Evolutionary conservation across 2,888 invertebrate species (phyloP).

Genomic region (Neria commutata): DNA sequence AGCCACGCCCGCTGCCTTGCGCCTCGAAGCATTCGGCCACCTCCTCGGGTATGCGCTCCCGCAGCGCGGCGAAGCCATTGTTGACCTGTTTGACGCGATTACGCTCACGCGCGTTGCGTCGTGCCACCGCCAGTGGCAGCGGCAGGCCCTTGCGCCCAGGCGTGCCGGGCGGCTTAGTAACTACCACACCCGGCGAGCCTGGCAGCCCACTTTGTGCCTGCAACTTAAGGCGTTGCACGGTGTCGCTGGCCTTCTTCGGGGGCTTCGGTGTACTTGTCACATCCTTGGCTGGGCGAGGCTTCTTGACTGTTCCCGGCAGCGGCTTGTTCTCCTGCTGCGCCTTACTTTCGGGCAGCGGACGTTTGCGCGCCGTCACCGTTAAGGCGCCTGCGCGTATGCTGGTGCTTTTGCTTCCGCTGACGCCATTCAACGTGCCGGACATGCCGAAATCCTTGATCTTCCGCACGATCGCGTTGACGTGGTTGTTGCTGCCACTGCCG

Average conservation of each 20-base stretch:
- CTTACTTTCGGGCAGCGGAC: slow-evolving; percentile 38
- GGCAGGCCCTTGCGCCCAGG: slow-evolving; percentile 64
- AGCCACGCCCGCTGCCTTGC: slow-evolving; percentile 66
- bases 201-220: neutral
- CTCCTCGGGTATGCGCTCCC: slow-evolving; percentile 85
- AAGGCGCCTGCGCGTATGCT: neutral
- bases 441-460: slow-evolving; percentile 61
- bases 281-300: slow-evolving; percentile 30
- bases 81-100: slow-evolving; percentile 93
- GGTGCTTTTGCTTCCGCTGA: slow-evolving; percentile 26
- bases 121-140: slow-evolving; percentile 81
- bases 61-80: slow-evolving; percentile 85
- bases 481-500: slow-evolving; percentile 42
- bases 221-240: slow-evolving; percentile 8
- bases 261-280: slow-evolving; percentile 22
- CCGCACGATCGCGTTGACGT: slow-evolving; percentile 56
- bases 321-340: slow-evolving; percentile 31
- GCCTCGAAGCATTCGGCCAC: slow-evolving; percentile 74
- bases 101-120: slow-evolving; percentile 89
- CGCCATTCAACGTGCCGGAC: slow-evolving; percentile 52
- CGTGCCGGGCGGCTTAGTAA: slow-evolving; percentile 37
- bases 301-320: slow-evolving; percentile 31
- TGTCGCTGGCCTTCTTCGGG: slow-evolving; percentile 16
- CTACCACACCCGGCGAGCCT: neutral
- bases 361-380: slow-evolving; percentile 36